A percentile compares a stretch with the other conserved stretches of the same genome.
These are phyloP conservation scores for Nephrotoma appendiculata DNA, from an alignment of 2,888 invertebrate genomes.

Conservation along the genomic window DNA sequence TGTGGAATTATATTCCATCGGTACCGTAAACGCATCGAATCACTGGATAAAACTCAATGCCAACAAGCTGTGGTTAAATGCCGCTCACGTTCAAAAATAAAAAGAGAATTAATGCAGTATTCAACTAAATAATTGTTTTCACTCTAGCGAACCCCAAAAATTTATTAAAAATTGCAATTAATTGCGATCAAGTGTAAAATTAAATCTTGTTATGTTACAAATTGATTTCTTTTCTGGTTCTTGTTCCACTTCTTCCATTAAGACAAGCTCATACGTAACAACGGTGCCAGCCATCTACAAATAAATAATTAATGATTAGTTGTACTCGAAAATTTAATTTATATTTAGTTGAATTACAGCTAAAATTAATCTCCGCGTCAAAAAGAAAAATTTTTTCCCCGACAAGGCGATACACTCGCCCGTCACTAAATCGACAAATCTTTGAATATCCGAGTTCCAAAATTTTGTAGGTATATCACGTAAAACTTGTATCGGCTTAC, in stretches of 20 bases:
- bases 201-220: neutral
- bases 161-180: neutral
- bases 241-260: constrained; percentile 41
- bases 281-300: constrained; percentile 44
- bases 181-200: neutral
- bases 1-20: too few species aligned
- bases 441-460: constrained; percentile 36
- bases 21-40: too few species aligned
- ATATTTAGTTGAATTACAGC: constrained; percentile 31
- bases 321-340: neutral
- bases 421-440: constrained; percentile 42
- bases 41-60: too few species aligned
- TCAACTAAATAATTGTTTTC: too few species aligned
- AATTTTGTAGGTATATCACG: constrained; percentile 25
- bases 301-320: neutral
- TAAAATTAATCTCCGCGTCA: constrained; percentile 41
- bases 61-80: too few species aligned
- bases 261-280: constrained; percentile 48
- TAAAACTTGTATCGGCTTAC: constrained; percentile 35
- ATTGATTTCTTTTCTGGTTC: neutral
- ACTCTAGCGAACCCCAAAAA: too few species aligned
- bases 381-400: constrained; percentile 43
- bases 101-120: too few species aligned
- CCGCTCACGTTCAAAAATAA: too few species aligned
- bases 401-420: constrained; percentile 41